phyloP scores from a whole-genome alignment of 2,888 invertebrate species.

The Aspidiotus destructor region DNA sequence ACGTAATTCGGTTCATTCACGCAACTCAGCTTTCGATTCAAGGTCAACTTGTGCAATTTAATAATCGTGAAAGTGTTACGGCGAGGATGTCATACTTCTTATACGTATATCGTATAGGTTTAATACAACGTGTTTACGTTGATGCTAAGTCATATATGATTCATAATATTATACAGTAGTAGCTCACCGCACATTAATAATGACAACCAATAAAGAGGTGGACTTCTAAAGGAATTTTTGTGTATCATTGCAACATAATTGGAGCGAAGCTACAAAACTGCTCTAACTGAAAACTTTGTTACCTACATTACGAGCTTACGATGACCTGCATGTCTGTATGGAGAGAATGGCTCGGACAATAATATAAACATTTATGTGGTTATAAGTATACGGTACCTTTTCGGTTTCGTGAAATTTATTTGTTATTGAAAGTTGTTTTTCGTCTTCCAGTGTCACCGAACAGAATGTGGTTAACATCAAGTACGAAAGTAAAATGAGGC shows the following conservation, averaged over 20 bases:
- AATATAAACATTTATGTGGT: slow-evolving; percentile 1
- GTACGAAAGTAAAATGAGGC: slow-evolving; percentile 19
- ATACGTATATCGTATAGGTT: no score
- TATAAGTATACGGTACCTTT: slow-evolving; percentile 9
- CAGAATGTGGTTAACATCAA: slow-evolving; percentile 20
- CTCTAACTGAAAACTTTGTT: no score
- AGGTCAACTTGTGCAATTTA: neutral
- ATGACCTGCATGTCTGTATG: neutral
- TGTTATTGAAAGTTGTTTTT: slow-evolving; percentile 25
- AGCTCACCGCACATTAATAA: no score
- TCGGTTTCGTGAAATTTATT: slow-evolving; percentile 22
- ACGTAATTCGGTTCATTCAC: slow-evolving; percentile 2
- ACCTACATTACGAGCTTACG: neutral
- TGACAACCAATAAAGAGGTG: no score
- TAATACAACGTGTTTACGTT: no score
- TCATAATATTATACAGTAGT: no score
- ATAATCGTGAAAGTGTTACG: slow-evolving; percentile 1
- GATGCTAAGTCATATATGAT: no score
- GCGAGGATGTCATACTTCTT: neutral
- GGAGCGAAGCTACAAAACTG: no score
- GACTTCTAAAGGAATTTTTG: no score
- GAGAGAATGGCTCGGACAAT: neutral
- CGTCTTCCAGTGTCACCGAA: slow-evolving; percentile 21
- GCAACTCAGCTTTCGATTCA: slow-evolving; percentile 7
- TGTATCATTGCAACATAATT: no score